These are phyloP conservation scores for Augiades crinisus DNA, from an alignment of 2,888 invertebrate species.

Conservation along the genomic window DNA sequence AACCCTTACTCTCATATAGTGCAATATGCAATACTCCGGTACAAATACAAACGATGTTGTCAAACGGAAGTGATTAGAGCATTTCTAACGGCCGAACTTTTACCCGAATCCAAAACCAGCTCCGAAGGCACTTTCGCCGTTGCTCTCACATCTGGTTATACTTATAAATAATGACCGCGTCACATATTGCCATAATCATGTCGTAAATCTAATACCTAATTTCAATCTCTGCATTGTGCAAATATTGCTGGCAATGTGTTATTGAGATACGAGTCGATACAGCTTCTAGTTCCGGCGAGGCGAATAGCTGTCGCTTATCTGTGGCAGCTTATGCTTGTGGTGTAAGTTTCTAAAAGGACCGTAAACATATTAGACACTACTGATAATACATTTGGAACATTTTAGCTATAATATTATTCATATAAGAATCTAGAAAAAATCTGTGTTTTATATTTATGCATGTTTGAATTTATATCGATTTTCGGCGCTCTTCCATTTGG, in stretches of 20 bases:
- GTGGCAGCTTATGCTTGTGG: constrained; percentile 3
- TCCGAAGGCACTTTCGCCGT: constrained; percentile 24
- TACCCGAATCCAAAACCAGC: constrained; percentile 26
- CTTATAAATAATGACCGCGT: constrained; percentile 25
- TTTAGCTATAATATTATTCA: no score
- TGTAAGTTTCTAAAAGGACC: not conserved
- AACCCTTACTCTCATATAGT: not conserved
- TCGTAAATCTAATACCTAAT: constrained; percentile 17
- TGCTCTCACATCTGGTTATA: constrained; percentile 23
- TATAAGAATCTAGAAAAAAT: no score
- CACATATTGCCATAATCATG: constrained; percentile 23
- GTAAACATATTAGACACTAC: no score
- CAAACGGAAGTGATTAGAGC: constrained; percentile 24
- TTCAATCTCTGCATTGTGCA: constrained; percentile 21
- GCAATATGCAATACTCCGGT: constrained; percentile 3
- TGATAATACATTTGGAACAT: no score
- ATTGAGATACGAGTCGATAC: constrained; percentile 5
- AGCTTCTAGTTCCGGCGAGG: constrained; percentile 3
- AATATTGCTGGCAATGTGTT: constrained; percentile 12
- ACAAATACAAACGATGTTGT: constrained; percentile 23
- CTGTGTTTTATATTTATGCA: no score
- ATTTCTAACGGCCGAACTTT: constrained; percentile 25
- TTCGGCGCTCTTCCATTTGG: no score
- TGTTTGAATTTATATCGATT: no score
- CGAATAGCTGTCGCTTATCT: not conserved